phyloP scores from a whole-genome alignment of 2,113 vertebrate species.

The Ameiurus melas region DNA sequence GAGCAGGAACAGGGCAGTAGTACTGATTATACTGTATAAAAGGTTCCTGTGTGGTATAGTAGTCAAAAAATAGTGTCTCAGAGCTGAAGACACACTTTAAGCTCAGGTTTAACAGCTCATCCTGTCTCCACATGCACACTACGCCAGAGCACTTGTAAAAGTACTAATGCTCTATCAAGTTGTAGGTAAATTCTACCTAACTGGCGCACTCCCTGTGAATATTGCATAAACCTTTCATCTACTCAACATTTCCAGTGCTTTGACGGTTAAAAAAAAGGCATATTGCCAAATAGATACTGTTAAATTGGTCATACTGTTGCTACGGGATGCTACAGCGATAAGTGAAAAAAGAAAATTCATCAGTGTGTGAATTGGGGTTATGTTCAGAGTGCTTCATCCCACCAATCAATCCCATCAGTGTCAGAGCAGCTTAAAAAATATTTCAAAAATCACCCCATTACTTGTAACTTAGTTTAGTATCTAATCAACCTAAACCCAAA shows the following conservation, averaged over 20 bases:
- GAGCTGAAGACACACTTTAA: constrained; percentile 2
- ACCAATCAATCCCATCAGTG: not conserved
- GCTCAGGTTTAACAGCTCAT: not conserved
- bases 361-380: not conserved
- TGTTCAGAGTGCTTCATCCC: not conserved
- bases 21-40: constrained; percentile 36
- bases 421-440: not conserved
- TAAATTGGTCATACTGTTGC: constrained; percentile 15
- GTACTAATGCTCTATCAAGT: not conserved
- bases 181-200: not conserved
- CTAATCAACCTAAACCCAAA: constrained; percentile 37
- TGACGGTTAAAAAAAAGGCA: not conserved
- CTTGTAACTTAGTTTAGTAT: constrained; percentile 47
- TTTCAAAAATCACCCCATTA: constrained; percentile 10
- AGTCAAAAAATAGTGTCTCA: constrained; percentile 42
- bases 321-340: constrained; percentile 39
- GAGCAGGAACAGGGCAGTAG: constrained; percentile 46
- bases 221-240: constrained; percentile 5
- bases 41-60: constrained; percentile 35
- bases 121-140: constrained; percentile 8
- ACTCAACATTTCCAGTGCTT: not conserved
- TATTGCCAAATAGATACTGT: not conserved
- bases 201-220: not conserved
- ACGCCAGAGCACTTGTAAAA: not conserved
- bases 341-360: not conserved